Evolutionary conservation across 2,797 vertebrate genomes (phyloP), one percentile per base, ranked within the genome.

Genomic region (Sibirionetta formosa): DNA sequence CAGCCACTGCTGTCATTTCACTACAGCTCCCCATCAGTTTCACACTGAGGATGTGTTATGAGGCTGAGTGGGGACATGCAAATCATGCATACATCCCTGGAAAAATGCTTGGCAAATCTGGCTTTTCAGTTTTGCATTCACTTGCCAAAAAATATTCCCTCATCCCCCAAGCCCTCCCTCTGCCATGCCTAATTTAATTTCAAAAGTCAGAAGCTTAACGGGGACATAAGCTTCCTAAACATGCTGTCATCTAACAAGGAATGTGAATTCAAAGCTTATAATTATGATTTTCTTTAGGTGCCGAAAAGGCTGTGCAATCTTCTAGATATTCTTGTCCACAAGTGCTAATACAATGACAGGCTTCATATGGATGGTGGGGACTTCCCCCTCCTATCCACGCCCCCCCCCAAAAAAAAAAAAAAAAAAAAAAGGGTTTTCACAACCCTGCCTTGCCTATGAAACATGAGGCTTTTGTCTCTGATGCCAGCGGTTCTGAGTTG

Each of bases 91-190:
- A 93, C 36, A 82, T 95, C 90, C 88, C 86, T 90, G 86, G 91
- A 95, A 96, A 96, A 96, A 95, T 86, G 82, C 71, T 95, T 95
- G 95, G 94, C 83, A 95, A 95, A 96, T 95, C 77, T 94, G 95
- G 86, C 78, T 90, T 86, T 95, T 92, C 68, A 94, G 78, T 94
- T 96, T 97, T 94, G 38, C 50, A 51, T 85, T 95, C 78, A 94
- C 88, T 93, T 97, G 95, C 96, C 96, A 97, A 95, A 96, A 96
- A 94, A 90, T 94, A 95, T 90, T 96, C 88, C 88, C 90, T 95
- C 88, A 82, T 86, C 66, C 44, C 81, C 81, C 91, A 86, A 93
- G 75, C 93, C 76, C 64, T 95, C 94, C 80, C 96, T 94, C 75
- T 93, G 64, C 91, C 91, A 80, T 90, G 75, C 91, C 93, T 95